These are phyloP conservation scores for Aplocera efformata DNA, from an alignment of 2,888 invertebrate species.

Conservation along the genomic window DNA sequence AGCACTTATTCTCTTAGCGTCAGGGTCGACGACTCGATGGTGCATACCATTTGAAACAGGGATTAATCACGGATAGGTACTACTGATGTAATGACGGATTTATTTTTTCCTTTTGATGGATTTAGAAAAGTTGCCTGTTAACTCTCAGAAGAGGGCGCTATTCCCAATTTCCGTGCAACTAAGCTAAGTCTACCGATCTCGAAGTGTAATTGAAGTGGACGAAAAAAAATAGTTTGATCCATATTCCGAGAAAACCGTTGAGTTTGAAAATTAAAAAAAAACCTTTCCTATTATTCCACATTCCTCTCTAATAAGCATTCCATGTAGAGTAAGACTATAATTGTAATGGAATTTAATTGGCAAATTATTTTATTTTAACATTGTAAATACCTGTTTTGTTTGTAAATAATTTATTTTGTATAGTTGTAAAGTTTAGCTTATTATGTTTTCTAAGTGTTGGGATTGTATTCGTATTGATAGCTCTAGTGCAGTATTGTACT, in stretches of 20 bases:
- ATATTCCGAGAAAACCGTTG: too few relatives aligned
- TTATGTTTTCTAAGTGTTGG: conserved; percentile 18
- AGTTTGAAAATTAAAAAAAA: too few relatives aligned
- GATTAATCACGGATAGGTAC: conserved; percentile 32
- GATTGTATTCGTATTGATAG: conserved; percentile 15
- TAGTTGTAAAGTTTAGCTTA: conserved; percentile 26
- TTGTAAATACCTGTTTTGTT: conserved; percentile 30
- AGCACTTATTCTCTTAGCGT: conserved; percentile 39
- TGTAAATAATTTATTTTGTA: conserved; percentile 27
- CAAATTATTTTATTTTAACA: conserved; percentile 18
- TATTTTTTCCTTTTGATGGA: conserved; percentile 13
- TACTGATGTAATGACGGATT: conserved; percentile 22
- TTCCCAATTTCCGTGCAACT: too few relatives aligned
- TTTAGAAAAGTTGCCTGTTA: conserved; percentile 3
- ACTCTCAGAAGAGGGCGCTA: not conserved
- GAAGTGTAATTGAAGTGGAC: too few relatives aligned
- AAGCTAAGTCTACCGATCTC: too few relatives aligned
- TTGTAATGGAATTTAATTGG: not conserved
- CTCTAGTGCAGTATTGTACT: conserved; percentile 15
- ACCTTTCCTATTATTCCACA: too few relatives aligned
- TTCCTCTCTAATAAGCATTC: not conserved
- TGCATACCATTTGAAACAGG: conserved; percentile 43
- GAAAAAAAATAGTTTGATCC: too few relatives aligned
- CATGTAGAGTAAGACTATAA: not conserved
- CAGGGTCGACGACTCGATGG: conserved; percentile 42